A percentile compares a stretch with the other conserved stretches of the same genome.
phyloP scores from a whole-genome alignment of 2,888 invertebrate species.

The Eupithecia inturbata region DNA sequence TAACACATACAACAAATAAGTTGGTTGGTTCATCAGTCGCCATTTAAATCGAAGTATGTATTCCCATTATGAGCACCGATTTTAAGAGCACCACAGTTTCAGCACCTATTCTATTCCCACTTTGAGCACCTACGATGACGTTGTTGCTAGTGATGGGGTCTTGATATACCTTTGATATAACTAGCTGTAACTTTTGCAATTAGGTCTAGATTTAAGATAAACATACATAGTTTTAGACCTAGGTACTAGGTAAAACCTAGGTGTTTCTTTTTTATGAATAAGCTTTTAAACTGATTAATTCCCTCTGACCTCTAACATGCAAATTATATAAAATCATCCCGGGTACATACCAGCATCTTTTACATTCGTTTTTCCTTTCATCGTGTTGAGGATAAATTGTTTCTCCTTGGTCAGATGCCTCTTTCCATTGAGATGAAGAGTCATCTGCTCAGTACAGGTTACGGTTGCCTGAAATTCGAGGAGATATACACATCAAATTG shows the following conservation, averaged over 20 bases:
- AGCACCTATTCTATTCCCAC: no score
- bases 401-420: constrained; percentile 83
- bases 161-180: no score
- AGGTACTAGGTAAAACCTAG: no score
- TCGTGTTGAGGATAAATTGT: constrained; percentile 69
- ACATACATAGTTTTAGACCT: no score
- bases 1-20: not conserved
- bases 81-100: no score
- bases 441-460: constrained; percentile 85
- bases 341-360: not conserved
- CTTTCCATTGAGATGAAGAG: constrained; percentile 84
- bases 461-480: constrained; percentile 66
- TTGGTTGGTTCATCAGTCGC: not conserved
- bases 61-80: no score
- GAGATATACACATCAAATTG: constrained; percentile 10
- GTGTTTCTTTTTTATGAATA: no score
- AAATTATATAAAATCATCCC: not conserved
- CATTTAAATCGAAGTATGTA: not conserved
- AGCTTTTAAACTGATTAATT: not conserved
- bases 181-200: no score
- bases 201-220: no score
- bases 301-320: not conserved
- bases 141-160: no score
- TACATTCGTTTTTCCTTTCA: constrained; percentile 55
- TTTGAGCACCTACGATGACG: no score